Base-by-base conservation (phyloP, 2,888 invertebrate genomes). In the Plagodis pulveraria region DNA sequence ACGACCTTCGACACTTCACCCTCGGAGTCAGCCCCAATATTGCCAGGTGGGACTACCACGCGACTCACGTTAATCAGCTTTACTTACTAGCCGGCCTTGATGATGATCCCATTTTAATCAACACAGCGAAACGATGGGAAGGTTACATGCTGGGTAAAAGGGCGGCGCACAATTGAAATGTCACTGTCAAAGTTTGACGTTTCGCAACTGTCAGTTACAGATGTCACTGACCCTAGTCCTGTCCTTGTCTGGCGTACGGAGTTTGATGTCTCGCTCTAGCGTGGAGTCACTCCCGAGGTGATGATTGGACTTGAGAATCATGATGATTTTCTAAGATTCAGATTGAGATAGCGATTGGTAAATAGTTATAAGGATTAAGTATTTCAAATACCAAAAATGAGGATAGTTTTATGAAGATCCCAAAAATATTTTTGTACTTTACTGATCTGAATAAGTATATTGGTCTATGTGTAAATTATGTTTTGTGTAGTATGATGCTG, bases 21-120 rank as follows among this genome's bases (percentile, higher is more conserved):
- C 88, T 98, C 40, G 96, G 97, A 22, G 96, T 96, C 12, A 96
- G 97, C 34, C 98, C 98, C 0, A 99, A 99, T 86, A 93, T 99
- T 63, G 99, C 99, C 0, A 93, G 99, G 57, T 99, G 99, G 98
- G 99, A 99, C 83, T 99, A 99, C 86, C 99, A 99, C 89, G 97
- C 98, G 0, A 99, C 99, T 0, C 99, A 99, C 84, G 96, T 99
- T 33, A 99, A 99, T 91, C 99, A 99, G 81, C 93, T 99, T 66
- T 94, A 99, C 66, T 93, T 98, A 57, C 90, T 99, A 33, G 96
- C 96, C 42, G 97, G 98, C 0, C 95, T 99, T 46, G 97, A 98
- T 70, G 94, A 94, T 58, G 97, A 98, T 74, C 96, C 96, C 0
- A 92, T 98, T 56, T 94, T 98, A 65, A 93, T 95, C 11, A 94